These are phyloP conservation scores for Cottus gobio DNA, from an alignment of 2,113 vertebrate genomes.

Conservation along the genomic window DNA sequence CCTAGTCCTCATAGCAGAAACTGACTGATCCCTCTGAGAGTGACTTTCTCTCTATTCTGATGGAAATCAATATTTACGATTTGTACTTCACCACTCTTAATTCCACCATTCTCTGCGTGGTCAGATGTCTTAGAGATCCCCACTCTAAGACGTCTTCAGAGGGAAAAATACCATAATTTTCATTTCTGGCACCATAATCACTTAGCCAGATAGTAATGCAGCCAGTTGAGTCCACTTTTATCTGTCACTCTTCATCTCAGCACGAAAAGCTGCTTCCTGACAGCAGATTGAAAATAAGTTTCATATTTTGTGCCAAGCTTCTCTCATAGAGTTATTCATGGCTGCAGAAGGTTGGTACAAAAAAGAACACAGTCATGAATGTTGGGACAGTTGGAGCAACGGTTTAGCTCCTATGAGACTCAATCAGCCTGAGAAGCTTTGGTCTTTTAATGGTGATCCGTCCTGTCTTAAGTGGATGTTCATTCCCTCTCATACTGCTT, in stretches of 20 bases:
- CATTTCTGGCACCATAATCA: slow-evolving; percentile 59
- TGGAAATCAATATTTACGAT: slow-evolving; percentile 59
- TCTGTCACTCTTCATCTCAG: slow-evolving; percentile 59
- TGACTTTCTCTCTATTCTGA: slow-evolving; percentile 50
- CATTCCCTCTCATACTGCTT: background rate
- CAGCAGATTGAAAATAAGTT: slow-evolving; percentile 53
- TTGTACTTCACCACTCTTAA: slow-evolving; percentile 46
- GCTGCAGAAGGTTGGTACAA: slow-evolving; percentile 27
- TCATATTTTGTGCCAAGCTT: too few species aligned
- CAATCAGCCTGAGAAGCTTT: slow-evolving; percentile 24
- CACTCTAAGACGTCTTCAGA: slow-evolving; percentile 40
- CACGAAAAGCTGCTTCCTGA: slow-evolving; percentile 45
- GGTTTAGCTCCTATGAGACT: slow-evolving; percentile 19
- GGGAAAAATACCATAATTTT: slow-evolving; percentile 36
- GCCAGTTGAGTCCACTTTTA: slow-evolving; percentile 50
- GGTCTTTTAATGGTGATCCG: slow-evolving; percentile 12
- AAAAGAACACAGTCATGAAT: slow-evolving; percentile 26
- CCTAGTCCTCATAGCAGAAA: slow-evolving; percentile 44
- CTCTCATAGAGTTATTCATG: slow-evolving; percentile 49
- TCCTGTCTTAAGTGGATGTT: slow-evolving; percentile 12
- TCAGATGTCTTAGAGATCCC: too few species aligned
- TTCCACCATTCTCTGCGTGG: slow-evolving; percentile 38
- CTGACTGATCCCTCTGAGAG: slow-evolving; percentile 39
- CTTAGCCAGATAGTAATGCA: slow-evolving; percentile 45
- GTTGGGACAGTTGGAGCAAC: slow-evolving; percentile 24